These are phyloP conservation scores for Petrocephalus microphthalmus DNA, from an alignment of 2,113 vertebrate genomes.

Conservation along the genomic window DNA sequence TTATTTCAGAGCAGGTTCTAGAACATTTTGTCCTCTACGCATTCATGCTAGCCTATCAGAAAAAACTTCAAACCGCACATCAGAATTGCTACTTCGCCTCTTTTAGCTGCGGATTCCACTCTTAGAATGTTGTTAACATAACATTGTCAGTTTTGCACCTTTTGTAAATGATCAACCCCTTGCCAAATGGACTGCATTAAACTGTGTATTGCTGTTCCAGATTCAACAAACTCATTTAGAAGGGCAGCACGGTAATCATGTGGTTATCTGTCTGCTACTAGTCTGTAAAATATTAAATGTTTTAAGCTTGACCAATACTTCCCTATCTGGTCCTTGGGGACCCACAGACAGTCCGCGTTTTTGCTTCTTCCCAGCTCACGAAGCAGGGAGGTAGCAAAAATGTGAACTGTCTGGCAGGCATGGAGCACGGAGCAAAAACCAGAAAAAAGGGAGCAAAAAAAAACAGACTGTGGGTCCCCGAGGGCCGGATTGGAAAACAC, in stretches of 20 bases:
- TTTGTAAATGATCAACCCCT: not conserved
- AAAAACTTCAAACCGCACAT: not conserved
- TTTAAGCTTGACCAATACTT: not conserved
- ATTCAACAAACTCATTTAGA: not conserved
- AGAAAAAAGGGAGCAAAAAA: no score
- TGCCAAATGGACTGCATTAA: not conserved
- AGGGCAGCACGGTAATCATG: not conserved
- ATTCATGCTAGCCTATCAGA: not conserved
- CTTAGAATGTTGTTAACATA: not conserved
- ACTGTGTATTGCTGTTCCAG: not conserved
- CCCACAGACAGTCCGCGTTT: not conserved
- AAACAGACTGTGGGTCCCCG: not conserved
- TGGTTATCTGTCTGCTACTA: not conserved
- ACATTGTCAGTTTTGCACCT: not conserved
- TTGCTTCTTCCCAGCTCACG: not conserved
- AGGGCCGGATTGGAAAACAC: not conserved
- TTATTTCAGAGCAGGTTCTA: not conserved
- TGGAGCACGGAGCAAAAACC: not conserved
- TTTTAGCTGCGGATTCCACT: not conserved
- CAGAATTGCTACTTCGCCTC: not conserved
- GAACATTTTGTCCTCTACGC: not conserved
- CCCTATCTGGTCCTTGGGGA: not conserved
- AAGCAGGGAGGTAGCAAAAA: not conserved
- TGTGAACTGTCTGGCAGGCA: not conserved
- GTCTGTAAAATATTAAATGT: not conserved